Conservation (phyloP, 37 sponge, comb jelly and placozoan genomes). For the Dysidea cf. avara region DNA sequence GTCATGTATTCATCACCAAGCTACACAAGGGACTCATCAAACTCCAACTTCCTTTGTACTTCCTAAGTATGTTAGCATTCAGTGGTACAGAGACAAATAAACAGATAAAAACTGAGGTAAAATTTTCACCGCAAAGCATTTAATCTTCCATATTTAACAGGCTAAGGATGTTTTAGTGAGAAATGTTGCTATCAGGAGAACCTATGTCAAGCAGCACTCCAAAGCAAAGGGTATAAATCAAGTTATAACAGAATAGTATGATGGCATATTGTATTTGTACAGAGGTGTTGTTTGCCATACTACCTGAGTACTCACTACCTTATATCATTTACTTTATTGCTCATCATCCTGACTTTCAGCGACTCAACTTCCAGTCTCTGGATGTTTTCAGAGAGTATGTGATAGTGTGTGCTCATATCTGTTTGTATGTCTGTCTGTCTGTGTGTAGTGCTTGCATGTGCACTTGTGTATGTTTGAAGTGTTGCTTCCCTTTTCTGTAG, state of each 20-base stretch:
- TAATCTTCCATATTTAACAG: background rate
- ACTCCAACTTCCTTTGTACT: slow-evolving; percentile 62
- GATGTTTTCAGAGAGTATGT: slow-evolving; percentile 75
- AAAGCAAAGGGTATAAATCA: slow-evolving; percentile 37
- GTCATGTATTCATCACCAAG: slow-evolving; percentile 55
- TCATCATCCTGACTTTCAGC: slow-evolving; percentile 74
- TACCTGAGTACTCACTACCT: slow-evolving; percentile 81
- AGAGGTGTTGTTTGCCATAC: slow-evolving; percentile 58
- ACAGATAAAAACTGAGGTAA: slow-evolving; percentile 26
- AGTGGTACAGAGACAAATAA: slow-evolving; percentile 65
- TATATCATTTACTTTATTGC: slow-evolving; percentile 77
- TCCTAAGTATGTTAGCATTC: slow-evolving; percentile 61
- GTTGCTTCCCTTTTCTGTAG: slow-evolving; percentile 4
- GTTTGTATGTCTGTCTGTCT: background rate
- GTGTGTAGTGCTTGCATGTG: background rate
- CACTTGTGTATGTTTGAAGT: background rate
- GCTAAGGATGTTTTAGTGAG: background rate
- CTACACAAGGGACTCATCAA: slow-evolving; percentile 55
- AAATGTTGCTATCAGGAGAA: slow-evolving; percentile 54
- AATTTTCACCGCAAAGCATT: background rate
- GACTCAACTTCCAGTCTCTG: slow-evolving; percentile 43
- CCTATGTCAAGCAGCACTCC: slow-evolving; percentile 30
- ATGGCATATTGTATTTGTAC: background rate
- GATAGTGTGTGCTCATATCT: background rate
- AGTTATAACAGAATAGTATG: slow-evolving; percentile 34